phyloP scores from a whole-genome alignment of 2,797 vertebrate species.

The Sebastes oblongus region DNA sequence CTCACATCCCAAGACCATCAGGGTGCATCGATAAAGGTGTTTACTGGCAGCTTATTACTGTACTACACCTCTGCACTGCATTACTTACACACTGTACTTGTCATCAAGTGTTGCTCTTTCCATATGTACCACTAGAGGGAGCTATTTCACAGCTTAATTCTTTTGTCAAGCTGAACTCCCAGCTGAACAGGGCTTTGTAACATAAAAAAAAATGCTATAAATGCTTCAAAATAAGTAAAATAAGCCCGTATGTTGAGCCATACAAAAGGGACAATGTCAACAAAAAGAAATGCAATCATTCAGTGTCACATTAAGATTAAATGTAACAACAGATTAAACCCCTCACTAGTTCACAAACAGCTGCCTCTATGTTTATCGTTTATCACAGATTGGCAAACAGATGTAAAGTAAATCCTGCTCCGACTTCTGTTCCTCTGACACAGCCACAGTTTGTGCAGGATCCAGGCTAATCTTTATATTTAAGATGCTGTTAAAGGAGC shows the following conservation, averaged over 20 bases:
- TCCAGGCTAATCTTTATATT: background rate
- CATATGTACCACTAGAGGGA: conserved; percentile 57
- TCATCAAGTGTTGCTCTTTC: background rate
- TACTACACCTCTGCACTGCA: background rate
- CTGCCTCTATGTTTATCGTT: background rate
- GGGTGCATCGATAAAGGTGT: background rate
- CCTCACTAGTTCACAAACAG: background rate
- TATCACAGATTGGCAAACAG: background rate
- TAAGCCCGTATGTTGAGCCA: background rate
- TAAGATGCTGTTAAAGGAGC: background rate
- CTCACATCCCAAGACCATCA: background rate
- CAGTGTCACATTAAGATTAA: background rate
- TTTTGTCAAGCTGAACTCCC: background rate
- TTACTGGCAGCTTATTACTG: background rate
- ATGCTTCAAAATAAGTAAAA: background rate
- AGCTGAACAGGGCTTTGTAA: too few relatives aligned
- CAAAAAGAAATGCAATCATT: background rate
- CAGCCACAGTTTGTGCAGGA: conserved; percentile 1
- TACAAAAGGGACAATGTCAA: background rate
- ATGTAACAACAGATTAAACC: background rate
- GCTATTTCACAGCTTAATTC: background rate
- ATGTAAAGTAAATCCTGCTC: conserved; percentile 16
- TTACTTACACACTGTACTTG: background rate
- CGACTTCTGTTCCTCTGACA: background rate
- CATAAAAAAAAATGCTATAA: background rate